phyloP scores from a whole-genome alignment of 1,140 invertebrate genomes.

The Vollenhovia emeryi region DNA sequence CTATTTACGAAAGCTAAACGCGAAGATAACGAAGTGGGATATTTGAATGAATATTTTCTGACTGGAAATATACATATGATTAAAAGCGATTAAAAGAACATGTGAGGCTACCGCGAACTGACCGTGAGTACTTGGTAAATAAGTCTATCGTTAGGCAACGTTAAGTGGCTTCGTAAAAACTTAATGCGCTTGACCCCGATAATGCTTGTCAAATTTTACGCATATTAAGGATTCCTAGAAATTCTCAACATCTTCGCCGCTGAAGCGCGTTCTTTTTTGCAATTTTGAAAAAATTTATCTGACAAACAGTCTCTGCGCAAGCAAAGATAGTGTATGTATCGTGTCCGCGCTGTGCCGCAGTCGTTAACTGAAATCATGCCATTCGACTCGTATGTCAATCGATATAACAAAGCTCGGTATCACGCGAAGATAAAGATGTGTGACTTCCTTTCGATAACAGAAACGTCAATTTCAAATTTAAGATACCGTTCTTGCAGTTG shows the following conservation, averaged over 20 bases:
- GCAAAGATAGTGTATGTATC: background rate
- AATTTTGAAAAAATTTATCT: background rate
- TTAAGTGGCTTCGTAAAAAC: background rate
- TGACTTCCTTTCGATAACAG: background rate
- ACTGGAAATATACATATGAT: no score
- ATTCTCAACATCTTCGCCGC: background rate
- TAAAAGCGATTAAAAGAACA: background rate
- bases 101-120: background rate
- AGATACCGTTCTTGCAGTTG: background rate
- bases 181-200: background rate
- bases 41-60: background rate
- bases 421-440: background rate
- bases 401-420: conserved; percentile 12
- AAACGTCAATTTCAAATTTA: background rate
- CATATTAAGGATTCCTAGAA: background rate
- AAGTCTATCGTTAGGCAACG: background rate
- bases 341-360: background rate
- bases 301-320: background rate
- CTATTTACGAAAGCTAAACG: background rate
- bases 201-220: background rate
- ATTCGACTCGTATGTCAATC: conserved; percentile 19
- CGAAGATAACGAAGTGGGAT: background rate
- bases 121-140: background rate
- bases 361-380: background rate
- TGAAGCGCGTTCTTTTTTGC: background rate